A percentile compares a stretch with the other conserved stretches of the same genome.
phyloP scores from a whole-genome alignment of 2,888 invertebrate species.

The Abrostola tripartita region DNA sequence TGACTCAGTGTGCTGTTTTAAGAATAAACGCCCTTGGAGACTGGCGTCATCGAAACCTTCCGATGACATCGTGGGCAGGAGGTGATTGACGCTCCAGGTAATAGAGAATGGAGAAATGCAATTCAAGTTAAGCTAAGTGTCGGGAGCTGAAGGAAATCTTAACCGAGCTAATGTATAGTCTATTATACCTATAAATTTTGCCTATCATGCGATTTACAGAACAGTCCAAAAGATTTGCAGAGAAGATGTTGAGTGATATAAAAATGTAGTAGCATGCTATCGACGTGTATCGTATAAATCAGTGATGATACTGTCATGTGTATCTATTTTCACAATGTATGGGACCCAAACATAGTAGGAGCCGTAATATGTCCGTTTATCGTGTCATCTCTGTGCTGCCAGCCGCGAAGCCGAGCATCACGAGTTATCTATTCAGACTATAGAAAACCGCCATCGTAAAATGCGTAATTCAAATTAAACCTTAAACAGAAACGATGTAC shows the following conservation, averaged over 20 bases:
- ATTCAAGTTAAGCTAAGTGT: background rate
- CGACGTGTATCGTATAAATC: background rate
- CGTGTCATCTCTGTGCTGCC: constrained; percentile 50
- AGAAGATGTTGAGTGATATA: no score
- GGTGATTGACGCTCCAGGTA: constrained; percentile 9
- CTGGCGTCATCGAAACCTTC: constrained; percentile 51
- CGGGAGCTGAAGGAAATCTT: background rate
- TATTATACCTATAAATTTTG: no score
- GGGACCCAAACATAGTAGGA: constrained; percentile 48
- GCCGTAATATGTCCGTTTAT: constrained; percentile 44
- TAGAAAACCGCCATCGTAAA: constrained; percentile 56
- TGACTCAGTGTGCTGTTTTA: constrained; percentile 71
- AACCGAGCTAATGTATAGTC: background rate
- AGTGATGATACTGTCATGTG: constrained; percentile 7
- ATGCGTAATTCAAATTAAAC: constrained; percentile 55
- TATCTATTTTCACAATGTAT: constrained; percentile 34
- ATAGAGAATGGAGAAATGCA: background rate
- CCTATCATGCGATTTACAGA: no score
- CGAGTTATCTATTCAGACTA: constrained; percentile 51
- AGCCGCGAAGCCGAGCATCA: constrained; percentile 48
- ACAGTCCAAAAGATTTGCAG: no score
- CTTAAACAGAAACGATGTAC: constrained; percentile 56
- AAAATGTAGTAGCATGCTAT: background rate
- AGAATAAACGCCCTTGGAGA: constrained; percentile 60
- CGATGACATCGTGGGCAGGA: constrained; percentile 22